phyloP scores from a whole-genome alignment of 2,113 vertebrate genomes.

The Crotalus viridis region DNA sequence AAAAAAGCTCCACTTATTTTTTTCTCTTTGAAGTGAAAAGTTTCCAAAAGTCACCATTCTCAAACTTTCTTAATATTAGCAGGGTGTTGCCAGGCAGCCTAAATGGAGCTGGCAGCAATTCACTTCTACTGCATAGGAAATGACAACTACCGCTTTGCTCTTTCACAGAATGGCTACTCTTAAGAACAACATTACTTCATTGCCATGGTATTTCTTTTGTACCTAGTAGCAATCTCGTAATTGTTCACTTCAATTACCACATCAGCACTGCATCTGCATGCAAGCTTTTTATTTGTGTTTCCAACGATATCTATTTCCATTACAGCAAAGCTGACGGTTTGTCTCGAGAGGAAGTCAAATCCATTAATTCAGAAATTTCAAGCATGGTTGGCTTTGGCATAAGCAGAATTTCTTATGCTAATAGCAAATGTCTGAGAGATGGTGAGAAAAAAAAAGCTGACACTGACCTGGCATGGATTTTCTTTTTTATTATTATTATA shows the following conservation, averaged over 20 bases:
- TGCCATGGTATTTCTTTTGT: constrained; percentile 77
- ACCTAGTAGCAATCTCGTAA: constrained; percentile 76
- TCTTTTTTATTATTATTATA: constrained; percentile 74
- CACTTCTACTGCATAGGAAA: constrained; percentile 63
- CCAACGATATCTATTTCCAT: constrained; percentile 83
- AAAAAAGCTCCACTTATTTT: constrained; percentile 43
- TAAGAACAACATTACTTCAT: constrained; percentile 78
- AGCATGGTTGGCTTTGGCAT: constrained; percentile 77
- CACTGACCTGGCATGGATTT: constrained; percentile 58
- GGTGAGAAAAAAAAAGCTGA: constrained; percentile 63
- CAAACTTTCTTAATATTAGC: constrained; percentile 66
- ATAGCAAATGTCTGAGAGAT: constrained; percentile 69
- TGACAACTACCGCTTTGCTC: constrained; percentile 68
- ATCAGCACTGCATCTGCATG: constrained; percentile 79
- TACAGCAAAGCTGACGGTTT: constrained; percentile 81
- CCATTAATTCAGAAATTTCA: constrained; percentile 86
- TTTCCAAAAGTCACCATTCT: constrained; percentile 57
- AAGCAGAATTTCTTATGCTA: constrained; percentile 83
- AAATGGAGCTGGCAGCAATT: constrained; percentile 40
- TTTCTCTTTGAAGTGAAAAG: constrained; percentile 24
- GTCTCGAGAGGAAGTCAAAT: constrained; percentile 83
- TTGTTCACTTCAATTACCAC: constrained; percentile 80
- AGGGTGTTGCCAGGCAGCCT: constrained; percentile 66
- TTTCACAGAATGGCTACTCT: constrained; percentile 65
- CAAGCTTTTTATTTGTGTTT: constrained; percentile 83